These are phyloP conservation scores for Lasaia peninsularis DNA, from an alignment of 1,140 invertebrate species.

Conservation along the genomic window DNA sequence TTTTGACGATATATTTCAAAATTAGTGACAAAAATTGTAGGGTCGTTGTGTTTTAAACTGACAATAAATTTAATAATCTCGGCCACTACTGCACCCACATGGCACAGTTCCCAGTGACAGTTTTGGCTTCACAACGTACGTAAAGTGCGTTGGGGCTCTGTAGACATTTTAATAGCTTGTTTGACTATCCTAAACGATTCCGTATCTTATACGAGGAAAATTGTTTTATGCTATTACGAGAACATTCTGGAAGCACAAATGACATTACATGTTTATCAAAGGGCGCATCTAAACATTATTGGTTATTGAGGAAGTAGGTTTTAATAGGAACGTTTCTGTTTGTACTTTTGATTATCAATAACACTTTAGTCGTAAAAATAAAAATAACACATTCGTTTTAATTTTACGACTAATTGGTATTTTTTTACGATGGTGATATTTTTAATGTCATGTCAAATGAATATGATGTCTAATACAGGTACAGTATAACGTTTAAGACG, in stretches of 20 bases:
- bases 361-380: no score
- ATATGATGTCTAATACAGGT: no score
- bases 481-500: no score
- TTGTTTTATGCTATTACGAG: no score
- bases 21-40: conserved; percentile 18
- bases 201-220: not conserved
- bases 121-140: conserved; percentile 39
- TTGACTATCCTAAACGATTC: not conserved
- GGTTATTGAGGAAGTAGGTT: no score
- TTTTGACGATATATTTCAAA: conserved; percentile 1
- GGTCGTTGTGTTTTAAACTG: conserved; percentile 40
- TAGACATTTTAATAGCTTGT: conserved; percentile 21
- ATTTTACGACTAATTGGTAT: no score
- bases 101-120: conserved; percentile 65
- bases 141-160: conserved; percentile 9
- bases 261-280: not conserved
- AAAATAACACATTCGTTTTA: no score
- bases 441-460: no score
- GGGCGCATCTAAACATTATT: no score
- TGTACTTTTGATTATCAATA: no score
- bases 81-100: conserved; percentile 53
- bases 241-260: not conserved
- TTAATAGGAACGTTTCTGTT: no score
- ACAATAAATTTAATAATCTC: conserved; percentile 53
- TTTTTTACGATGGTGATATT: no score